Evolutionary conservation across 2,113 vertebrate species (phyloP).

Genomic region (Ceyx margarethae): DNA sequence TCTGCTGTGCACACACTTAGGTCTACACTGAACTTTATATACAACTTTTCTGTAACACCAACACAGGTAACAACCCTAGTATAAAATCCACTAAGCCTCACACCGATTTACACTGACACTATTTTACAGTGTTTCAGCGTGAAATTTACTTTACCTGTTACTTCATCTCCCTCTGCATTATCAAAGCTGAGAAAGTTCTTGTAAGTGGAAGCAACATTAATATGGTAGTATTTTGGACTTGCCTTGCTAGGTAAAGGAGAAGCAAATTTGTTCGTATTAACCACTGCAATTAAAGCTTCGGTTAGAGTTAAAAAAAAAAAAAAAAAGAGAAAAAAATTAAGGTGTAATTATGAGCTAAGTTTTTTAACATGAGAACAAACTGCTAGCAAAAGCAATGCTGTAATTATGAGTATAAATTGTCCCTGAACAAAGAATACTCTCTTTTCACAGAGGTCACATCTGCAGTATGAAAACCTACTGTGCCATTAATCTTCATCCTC

Average conservation of each 20-base stretch:
- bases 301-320: not conserved
- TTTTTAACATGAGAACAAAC: not conserved
- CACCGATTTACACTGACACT: not conserved
- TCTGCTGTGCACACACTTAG: not conserved
- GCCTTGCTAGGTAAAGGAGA: not conserved
- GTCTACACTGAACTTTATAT: not conserved
- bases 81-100: not conserved
- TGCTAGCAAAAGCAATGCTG: not conserved
- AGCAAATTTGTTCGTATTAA: not conserved
- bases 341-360: not conserved
- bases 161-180: not conserved
- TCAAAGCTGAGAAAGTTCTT: not conserved
- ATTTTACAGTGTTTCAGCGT: not conserved
- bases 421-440: not conserved
- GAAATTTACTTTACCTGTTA: not conserved
- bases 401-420: not conserved
- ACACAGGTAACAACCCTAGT: not conserved
- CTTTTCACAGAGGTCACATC: not conserved
- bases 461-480: not conserved
- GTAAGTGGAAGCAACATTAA: not conserved
- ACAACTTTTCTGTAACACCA: not conserved
- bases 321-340: not conserved
- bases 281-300: not conserved
- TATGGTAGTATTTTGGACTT: not conserved
- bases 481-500: constrained; percentile 1